Conservation (phyloP, 2,888 invertebrate species). For the Nematopogon swammerdamellus region DNA sequence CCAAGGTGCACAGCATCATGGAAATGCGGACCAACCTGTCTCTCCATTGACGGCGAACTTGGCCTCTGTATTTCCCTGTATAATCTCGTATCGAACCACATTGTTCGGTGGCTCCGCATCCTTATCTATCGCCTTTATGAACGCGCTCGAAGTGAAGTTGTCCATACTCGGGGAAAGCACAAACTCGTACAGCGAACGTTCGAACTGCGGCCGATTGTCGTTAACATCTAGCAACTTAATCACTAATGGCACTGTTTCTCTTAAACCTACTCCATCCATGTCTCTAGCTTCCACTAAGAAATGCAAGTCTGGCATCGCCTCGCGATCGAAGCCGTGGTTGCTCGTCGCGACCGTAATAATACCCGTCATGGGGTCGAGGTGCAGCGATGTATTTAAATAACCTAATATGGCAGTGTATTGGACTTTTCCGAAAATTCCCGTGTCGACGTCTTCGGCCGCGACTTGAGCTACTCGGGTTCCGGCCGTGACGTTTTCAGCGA, state of each 20-base stretch:
- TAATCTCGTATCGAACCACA: constrained; percentile 78
- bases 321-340: constrained; percentile 78
- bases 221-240: constrained; percentile 78
- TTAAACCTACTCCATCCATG: constrained; percentile 77
- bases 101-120: constrained; percentile 86
- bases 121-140: constrained; percentile 78
- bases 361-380: constrained; percentile 75
- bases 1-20: no score
- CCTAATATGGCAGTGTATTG: constrained; percentile 77
- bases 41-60: constrained; percentile 72
- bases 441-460: constrained; percentile 79
- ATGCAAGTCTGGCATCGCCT: constrained; percentile 71
- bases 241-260: constrained; percentile 68
- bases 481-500: constrained; percentile 78
- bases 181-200: constrained; percentile 75
- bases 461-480: constrained; percentile 72
- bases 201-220: constrained; percentile 84
- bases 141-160: constrained; percentile 74
- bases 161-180: constrained; percentile 70
- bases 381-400: constrained; percentile 72
- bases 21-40: constrained; percentile 61
- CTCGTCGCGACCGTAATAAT: constrained; percentile 75
- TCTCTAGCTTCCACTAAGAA: constrained; percentile 86
- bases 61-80: constrained; percentile 71
- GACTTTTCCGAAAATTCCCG: constrained; percentile 72